A percentile compares a stretch with the other conserved stretches of the same genome.
Evolutionary conservation across 2,888 invertebrate genomes (phyloP).

Genomic region (Oxyscelio sp.): DNA sequence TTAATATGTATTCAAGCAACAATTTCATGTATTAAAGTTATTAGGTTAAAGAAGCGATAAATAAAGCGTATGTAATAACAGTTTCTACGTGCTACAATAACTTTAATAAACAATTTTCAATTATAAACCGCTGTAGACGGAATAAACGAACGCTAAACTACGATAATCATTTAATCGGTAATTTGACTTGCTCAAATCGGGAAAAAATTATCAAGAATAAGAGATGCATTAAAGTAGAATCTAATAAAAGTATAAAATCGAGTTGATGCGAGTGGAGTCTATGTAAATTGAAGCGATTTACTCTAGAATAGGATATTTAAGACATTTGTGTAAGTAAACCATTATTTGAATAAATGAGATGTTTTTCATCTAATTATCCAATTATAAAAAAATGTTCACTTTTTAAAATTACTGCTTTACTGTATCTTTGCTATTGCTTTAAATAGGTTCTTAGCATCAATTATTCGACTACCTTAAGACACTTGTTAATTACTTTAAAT

Average conservation of each 20-base stretch:
- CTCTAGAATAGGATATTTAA: slow-evolving; percentile 23
- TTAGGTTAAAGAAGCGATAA: neutral
- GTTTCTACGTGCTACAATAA: neutral
- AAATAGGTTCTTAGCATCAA: no score
- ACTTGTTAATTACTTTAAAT: no score
- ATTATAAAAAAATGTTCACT: neutral
- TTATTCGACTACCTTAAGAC: no score
- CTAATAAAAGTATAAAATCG: slow-evolving; percentile 33
- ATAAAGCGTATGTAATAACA: no score
- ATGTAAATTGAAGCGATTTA: slow-evolving; percentile 36
- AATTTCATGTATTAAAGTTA: no score
- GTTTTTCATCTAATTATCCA: slow-evolving; percentile 31
- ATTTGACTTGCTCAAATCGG: slow-evolving; percentile 17
- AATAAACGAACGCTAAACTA: neutral
- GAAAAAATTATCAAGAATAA: slow-evolving; percentile 16
- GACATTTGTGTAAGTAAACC: neutral
- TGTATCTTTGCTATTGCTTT: neutral
- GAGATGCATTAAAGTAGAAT: slow-evolving; percentile 7
- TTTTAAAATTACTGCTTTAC: neutral
- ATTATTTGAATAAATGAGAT: slow-evolving; percentile 29
- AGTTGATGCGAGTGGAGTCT: slow-evolving; percentile 32
- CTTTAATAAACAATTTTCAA: neutral
- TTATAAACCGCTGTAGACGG: neutral
- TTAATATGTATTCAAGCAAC: no score
- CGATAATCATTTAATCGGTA: slow-evolving; percentile 8